Evolutionary conservation across 2,888 invertebrate species (phyloP).

Genomic region (Mamestra brassicae): DNA sequence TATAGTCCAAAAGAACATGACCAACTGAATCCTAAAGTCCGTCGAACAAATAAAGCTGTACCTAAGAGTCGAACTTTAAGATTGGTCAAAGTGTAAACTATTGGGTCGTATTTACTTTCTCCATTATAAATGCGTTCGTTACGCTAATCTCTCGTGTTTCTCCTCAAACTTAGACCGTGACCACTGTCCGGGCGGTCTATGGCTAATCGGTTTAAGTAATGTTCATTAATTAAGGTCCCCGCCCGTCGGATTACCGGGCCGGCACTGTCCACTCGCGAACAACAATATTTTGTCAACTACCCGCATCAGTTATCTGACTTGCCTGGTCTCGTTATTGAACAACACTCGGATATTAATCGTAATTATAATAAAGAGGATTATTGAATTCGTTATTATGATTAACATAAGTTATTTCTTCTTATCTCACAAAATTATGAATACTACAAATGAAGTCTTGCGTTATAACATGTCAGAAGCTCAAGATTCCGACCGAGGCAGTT

Average conservation of each 20-base stretch:
- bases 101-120: slow-evolving; percentile 38
- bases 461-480: slow-evolving; percentile 57
- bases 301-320: slow-evolving; percentile 68
- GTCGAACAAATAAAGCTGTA: slow-evolving; percentile 8
- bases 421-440: slow-evolving; percentile 44
- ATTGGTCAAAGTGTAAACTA: slow-evolving; percentile 34
- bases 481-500: slow-evolving; percentile 65
- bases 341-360: slow-evolving; percentile 72
- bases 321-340: slow-evolving; percentile 63
- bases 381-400: slow-evolving; percentile 53
- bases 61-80: not conserved
- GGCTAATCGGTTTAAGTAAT: slow-evolving; percentile 86
- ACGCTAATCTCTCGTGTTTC: slow-evolving; percentile 63
- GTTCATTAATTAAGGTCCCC: slow-evolving; percentile 84
- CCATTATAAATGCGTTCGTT: slow-evolving; percentile 59
- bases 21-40: not conserved
- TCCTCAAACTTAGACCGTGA: slow-evolving; percentile 68
- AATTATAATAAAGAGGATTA: slow-evolving; percentile 70
- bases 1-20: not conserved
- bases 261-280: slow-evolving; percentile 75
- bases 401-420: slow-evolving; percentile 39
- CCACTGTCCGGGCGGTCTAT: slow-evolving; percentile 76
- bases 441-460: slow-evolving; percentile 61
- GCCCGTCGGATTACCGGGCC: slow-evolving; percentile 77
- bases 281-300: slow-evolving; percentile 85